Percentiles rank a stretch among this genome's conserved stretches.
phyloP scores from a whole-genome alignment of 2,797 vertebrate genomes.

The Crax fasciolata region DNA sequence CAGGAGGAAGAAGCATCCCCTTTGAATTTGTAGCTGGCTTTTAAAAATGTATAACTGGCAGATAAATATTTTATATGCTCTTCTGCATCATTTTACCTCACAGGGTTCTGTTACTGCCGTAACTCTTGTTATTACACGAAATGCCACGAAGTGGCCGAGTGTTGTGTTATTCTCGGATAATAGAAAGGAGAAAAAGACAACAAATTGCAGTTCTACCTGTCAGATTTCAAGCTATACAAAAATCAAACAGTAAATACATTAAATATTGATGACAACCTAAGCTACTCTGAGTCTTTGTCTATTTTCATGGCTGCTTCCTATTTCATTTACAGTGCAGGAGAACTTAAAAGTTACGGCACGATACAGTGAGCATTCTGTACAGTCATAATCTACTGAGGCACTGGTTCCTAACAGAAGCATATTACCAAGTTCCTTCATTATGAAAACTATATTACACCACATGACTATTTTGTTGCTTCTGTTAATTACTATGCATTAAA shows the following conservation, averaged over 20 bases:
- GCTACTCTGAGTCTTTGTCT: conserved; percentile 42
- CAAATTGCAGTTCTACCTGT: conserved; percentile 66
- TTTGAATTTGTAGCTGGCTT: conserved; percentile 84
- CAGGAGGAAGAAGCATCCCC: conserved; percentile 76
- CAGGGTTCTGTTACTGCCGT: conserved; percentile 66
- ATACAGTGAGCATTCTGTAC: background rate
- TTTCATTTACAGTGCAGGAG: conserved; percentile 19
- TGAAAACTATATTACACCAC: background rate
- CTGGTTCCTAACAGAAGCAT: background rate
- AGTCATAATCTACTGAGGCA: background rate
- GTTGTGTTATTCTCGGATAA: conserved; percentile 59
- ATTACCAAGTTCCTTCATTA: background rate
- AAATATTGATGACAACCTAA: conserved; percentile 63
- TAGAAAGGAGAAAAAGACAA: conserved; percentile 53
- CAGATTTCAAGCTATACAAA: conserved; percentile 66
- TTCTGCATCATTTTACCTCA: conserved; percentile 81
- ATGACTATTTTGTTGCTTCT: background rate
- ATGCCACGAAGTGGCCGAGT: conserved; percentile 57
- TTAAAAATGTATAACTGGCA: conserved; percentile 87
- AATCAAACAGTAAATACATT: conserved; percentile 59
- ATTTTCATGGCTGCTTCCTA: conserved; percentile 46
- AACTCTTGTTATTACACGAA: conserved; percentile 77
- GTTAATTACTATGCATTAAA: background rate
- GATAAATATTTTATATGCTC: conserved; percentile 85
- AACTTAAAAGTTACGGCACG: background rate